Evolutionary conservation across 2,888 invertebrate genomes (phyloP).

Genomic region (Andrena praecox): DNA sequence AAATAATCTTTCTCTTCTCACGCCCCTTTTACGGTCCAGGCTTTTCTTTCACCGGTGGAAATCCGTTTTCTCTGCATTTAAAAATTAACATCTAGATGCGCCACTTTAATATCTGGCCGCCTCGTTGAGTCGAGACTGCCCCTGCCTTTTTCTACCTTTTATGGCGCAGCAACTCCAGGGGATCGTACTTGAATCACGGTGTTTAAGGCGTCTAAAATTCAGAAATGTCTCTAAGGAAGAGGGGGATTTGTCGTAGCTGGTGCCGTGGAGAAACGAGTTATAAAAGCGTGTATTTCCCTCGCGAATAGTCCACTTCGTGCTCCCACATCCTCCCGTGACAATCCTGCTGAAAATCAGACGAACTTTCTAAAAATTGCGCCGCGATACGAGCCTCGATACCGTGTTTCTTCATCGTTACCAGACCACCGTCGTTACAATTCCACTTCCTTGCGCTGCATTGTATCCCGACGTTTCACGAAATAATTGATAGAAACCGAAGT

Average conservation of each 20-base stretch:
- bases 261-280: constrained; percentile 61
- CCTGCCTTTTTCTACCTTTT: constrained; percentile 29
- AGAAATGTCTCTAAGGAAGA: constrained; percentile 58
- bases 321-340: constrained; percentile 39
- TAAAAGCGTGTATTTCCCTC: constrained; percentile 70
- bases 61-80: too few relatives aligned
- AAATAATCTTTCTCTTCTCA: too few relatives aligned
- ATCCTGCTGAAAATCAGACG: constrained; percentile 54
- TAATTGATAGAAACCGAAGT: too few relatives aligned
- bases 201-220: constrained; percentile 70
- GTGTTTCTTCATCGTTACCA: neutral
- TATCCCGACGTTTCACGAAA: neutral
- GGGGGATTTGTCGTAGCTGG: constrained; percentile 50
- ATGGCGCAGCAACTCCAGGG: constrained; percentile 42
- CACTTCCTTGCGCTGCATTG: neutral
- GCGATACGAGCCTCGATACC: constrained; percentile 45
- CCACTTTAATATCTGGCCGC: neutral
- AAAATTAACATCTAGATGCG: too few relatives aligned
- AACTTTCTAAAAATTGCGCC: constrained; percentile 25
- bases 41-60: too few relatives aligned
- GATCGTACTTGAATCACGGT: constrained; percentile 58
- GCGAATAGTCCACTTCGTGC: constrained; percentile 63
- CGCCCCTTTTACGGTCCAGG: too few relatives aligned
- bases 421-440: neutral
- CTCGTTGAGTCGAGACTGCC: neutral